Evolutionary conservation across 2,888 invertebrate species (phyloP).

Genomic region (Lysandra bellargus): DNA sequence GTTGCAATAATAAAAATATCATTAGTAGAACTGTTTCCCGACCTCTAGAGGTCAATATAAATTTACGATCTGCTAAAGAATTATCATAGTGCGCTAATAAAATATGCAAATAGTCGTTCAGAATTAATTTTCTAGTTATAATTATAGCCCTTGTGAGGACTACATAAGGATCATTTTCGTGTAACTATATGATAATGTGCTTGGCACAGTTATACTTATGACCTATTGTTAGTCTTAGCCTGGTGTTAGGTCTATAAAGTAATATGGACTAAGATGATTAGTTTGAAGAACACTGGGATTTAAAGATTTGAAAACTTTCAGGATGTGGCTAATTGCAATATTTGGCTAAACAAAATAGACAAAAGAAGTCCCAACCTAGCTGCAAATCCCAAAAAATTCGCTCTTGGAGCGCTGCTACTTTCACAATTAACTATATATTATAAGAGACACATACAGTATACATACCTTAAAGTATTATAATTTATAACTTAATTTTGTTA

Average conservation of each 20-base stretch:
- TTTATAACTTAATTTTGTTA: too few relatives aligned
- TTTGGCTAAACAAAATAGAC: too few relatives aligned
- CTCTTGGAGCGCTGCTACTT: too few relatives aligned
- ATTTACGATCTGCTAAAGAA: conserved; percentile 7
- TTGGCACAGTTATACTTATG: neutral
- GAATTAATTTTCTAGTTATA: neutral
- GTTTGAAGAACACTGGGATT: too few relatives aligned
- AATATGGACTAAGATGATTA: neutral
- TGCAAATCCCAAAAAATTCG: too few relatives aligned
- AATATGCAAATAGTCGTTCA: neutral
- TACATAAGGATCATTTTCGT: neutral
- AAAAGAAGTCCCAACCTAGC: too few relatives aligned
- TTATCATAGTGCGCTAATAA: neutral
- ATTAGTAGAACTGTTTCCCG: neutral
- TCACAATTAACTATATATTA: too few relatives aligned
- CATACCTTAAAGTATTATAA: too few relatives aligned
- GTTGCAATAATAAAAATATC: neutral
- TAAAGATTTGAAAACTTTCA: too few relatives aligned
- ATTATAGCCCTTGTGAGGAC: neutral
- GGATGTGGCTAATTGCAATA: too few relatives aligned
- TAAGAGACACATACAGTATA: too few relatives aligned
- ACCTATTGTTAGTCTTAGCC: neutral
- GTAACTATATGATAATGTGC: neutral
- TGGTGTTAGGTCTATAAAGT: neutral
- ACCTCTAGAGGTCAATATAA: neutral